Base-by-base conservation (phyloP, 2,113 vertebrate species). In the Heliornis fulica region DNA sequence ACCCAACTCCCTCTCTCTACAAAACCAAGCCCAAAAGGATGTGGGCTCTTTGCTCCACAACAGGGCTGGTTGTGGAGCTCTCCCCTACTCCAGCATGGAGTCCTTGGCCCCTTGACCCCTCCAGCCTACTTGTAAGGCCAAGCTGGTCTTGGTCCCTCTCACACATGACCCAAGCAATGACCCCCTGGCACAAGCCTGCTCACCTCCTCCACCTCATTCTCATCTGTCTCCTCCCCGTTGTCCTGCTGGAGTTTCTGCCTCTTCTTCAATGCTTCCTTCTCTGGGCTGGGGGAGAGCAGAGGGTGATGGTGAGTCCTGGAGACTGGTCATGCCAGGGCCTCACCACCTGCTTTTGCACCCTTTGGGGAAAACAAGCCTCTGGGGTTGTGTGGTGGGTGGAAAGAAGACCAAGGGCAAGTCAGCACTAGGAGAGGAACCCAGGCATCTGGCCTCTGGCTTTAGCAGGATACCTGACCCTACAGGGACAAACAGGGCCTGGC, bases 221-320 rank as follows among this genome's bases (percentile, higher is more conserved):
- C 98, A 23, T 98, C 98, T 0, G 98, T 98, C 91, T 99, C 99
- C 94, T 99, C 99, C 43, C 98, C 97, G 0, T 98, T 98, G 80
- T 99, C 99, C 86, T 98, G 97, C 82, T 98, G 99, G 74, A 99
- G 97, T 72, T 99, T 99, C 15, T 98, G 98, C 59, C 98, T 96
- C 91, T 99, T 99, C 97, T 99, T 99, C 83, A 99, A 97, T 0
- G 98, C 98, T 92, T 99, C 99, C 95, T 98, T 97, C 94, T 99
- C 99, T 0, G 99, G 99, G 97, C 99, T 99, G 93, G 38, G 72
- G 63, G 23, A 71, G 76, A 76, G 22, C 6, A 66, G 56, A 65
- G 63, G 6, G 54, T 29, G 21, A 34, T 87, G 60, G 8, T 93
- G 64, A 96, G 53, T 26, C 43, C 71, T 3, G 2, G 20, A 28